Conservation (phyloP, 2,888 invertebrate genomes). For the Ectemnius lituratus region DNA sequence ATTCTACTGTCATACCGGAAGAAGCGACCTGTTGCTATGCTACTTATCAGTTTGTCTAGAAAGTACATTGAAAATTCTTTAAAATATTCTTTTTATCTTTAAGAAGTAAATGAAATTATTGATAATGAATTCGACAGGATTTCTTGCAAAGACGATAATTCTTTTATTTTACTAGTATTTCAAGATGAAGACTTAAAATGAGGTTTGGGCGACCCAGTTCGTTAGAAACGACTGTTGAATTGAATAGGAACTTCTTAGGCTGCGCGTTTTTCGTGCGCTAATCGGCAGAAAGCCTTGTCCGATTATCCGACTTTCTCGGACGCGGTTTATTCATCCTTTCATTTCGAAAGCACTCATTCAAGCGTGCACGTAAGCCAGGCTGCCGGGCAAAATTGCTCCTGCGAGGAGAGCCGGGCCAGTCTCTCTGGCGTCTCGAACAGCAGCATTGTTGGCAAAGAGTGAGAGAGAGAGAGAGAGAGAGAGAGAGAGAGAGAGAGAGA, state of each 20-base stretch:
- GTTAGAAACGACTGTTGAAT: too few relatives aligned
- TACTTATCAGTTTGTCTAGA: background rate
- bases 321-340: slow-evolving; percentile 23
- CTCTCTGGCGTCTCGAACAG: background rate
- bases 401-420: background rate
- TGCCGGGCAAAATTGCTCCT: slow-evolving; percentile 2
- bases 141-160: background rate
- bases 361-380: slow-evolving; percentile 7
- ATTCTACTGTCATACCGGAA: too few relatives aligned
- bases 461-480: too few relatives aligned
- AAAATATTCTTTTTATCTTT: too few relatives aligned
- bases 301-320: slow-evolving; percentile 15
- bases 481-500: too few relatives aligned
- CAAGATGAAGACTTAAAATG: too few relatives aligned
- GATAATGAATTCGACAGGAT: background rate
- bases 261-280: background rate
- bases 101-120: background rate
- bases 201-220: too few relatives aligned
- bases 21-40: slow-evolving; percentile 4
- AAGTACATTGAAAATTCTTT: background rate
- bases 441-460: background rate
- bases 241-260: too few relatives aligned
- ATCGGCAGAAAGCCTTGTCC: background rate
- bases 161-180: too few relatives aligned
- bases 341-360: slow-evolving; percentile 25